These are phyloP conservation scores for Rotaria socialis DNA, from an alignment of 2,888 invertebrate species.

Conservation along the genomic window DNA sequence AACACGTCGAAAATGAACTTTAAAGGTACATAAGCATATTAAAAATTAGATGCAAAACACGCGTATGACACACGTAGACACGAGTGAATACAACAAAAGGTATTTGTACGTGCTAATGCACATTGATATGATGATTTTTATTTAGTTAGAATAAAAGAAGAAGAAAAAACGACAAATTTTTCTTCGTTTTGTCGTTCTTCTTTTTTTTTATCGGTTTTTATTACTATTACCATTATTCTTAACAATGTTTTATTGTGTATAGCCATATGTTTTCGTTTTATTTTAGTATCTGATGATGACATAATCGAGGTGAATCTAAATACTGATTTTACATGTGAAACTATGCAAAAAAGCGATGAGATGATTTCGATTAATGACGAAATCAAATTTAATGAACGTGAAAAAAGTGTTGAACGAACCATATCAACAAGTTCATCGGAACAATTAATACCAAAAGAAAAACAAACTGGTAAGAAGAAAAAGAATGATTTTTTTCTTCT, in stretches of 20 bases:
- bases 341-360: background rate
- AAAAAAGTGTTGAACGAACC: background rate
- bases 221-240: background rate
- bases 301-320: background rate
- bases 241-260: background rate
- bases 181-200: background rate
- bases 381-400: background rate
- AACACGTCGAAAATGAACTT: background rate
- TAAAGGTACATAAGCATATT: background rate
- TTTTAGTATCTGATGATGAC: too few species aligned
- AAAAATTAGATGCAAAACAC: background rate
- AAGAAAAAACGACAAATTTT: background rate
- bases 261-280: background rate
- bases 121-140: background rate
- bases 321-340: background rate
- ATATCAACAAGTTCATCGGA: conserved; percentile 9
- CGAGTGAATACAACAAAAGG: background rate
- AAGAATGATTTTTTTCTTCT: background rate
- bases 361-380: conserved; percentile 11
- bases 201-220: background rate
- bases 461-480: conserved; percentile 21
- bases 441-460: conserved; percentile 35
- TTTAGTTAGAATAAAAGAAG: background rate
- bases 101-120: background rate
- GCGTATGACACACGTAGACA: background rate